phyloP scores from a whole-genome alignment of 2,113 vertebrate species.

The Xyrauchen texanus region DNA sequence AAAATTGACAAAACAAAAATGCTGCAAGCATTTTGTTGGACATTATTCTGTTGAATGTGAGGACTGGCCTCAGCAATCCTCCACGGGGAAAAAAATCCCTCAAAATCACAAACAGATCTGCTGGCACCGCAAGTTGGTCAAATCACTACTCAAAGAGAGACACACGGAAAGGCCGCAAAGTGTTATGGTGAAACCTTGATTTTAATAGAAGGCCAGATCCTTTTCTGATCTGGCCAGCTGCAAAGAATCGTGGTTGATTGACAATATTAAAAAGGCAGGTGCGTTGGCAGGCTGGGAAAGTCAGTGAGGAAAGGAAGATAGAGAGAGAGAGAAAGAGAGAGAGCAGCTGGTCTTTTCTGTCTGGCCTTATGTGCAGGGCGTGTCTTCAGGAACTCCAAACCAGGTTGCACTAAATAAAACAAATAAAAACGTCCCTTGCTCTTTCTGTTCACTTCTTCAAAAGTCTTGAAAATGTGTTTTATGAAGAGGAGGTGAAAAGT shows the following conservation, averaged over 20 bases:
- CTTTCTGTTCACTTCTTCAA: slow-evolving; percentile 24
- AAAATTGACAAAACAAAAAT: not conserved
- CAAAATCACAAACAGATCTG: slow-evolving; percentile 41
- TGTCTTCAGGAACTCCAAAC: slow-evolving; percentile 45
- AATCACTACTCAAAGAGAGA: slow-evolving; percentile 33
- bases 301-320: not conserved
- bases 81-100: slow-evolving; percentile 47
- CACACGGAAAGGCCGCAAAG: slow-evolving; percentile 38
- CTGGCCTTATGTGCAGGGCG: slow-evolving; percentile 45
- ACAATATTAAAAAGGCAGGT: slow-evolving; percentile 50
- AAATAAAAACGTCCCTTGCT: slow-evolving; percentile 43
- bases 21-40: slow-evolving; percentile 14
- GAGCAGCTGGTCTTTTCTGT: slow-evolving; percentile 28
- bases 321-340: slow-evolving; percentile 14
- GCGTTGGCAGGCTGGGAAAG: slow-evolving; percentile 46
- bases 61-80: slow-evolving; percentile 37
- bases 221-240: slow-evolving; percentile 31
- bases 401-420: slow-evolving; percentile 41
- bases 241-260: slow-evolving; percentile 37
- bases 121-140: slow-evolving; percentile 20
- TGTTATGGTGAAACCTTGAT: slow-evolving; percentile 13
- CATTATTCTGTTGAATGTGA: slow-evolving; percentile 7
- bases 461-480: slow-evolving; percentile 32
- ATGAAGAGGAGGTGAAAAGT: slow-evolving; percentile 47
- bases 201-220: slow-evolving; percentile 24